These are phyloP conservation scores for Acrobeloides nanus DNA, from an alignment of 2,888 invertebrate genomes.

Conservation along the genomic window DNA sequence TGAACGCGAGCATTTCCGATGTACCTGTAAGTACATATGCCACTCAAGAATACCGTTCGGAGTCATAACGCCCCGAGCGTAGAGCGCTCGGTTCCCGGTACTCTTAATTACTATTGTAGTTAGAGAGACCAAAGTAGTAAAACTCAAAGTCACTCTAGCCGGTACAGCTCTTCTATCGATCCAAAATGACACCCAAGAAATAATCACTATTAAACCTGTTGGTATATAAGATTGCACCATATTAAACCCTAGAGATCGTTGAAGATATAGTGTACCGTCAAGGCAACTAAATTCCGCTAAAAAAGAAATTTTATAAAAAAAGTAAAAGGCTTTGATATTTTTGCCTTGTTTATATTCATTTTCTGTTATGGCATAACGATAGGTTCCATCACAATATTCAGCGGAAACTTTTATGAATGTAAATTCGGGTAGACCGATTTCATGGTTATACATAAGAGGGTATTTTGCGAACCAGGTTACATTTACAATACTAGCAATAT, in stretches of 20 bases:
- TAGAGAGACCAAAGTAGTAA: conserved; percentile 49
- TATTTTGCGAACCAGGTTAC: conserved; percentile 45
- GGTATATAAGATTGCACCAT: conserved; percentile 43
- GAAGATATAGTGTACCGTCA: conserved; percentile 32
- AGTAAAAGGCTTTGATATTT: no score
- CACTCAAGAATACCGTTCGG: no score
- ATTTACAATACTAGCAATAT: conserved; percentile 47
- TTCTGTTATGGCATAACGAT: conserved; percentile 44
- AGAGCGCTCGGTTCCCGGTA: no score
- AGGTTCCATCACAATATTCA: conserved; percentile 38
- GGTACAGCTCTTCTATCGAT: conserved; percentile 47
- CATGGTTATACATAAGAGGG: conserved; percentile 46
- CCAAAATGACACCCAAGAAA: conserved; percentile 40
- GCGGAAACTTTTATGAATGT: conserved; percentile 25
- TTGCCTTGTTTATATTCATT: conserved; percentile 36
- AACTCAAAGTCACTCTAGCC: conserved; percentile 47
- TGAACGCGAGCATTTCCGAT: no score
- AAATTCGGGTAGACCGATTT: conserved; percentile 49
- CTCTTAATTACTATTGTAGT: conserved; percentile 47
- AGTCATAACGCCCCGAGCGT: no score
- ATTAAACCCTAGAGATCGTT: conserved; percentile 48
- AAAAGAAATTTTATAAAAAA: no score
- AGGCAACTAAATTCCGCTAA: conserved; percentile 41
- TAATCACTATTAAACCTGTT: conserved; percentile 36
- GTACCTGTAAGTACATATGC: no score